A percentile compares a stretch with the other conserved stretches of the same genome.
These are phyloP conservation scores for Ypsolopha sequella DNA, from an alignment of 2,888 invertebrate genomes.

Conservation along the genomic window DNA sequence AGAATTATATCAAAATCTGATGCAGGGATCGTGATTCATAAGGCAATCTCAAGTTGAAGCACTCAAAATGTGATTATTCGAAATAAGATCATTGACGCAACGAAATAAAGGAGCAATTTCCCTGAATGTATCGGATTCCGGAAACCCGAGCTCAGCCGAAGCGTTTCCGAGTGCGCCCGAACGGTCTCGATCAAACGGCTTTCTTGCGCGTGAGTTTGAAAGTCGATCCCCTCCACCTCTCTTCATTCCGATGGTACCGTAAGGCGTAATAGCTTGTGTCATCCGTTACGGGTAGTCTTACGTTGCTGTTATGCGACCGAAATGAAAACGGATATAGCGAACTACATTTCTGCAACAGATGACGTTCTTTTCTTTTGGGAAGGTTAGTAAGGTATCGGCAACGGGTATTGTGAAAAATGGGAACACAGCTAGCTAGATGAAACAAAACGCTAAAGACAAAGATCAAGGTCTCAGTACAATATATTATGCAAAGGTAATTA, in stretches of 20 bases:
- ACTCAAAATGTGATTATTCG: background rate
- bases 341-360: background rate
- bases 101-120: constrained; percentile 15
- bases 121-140: constrained; percentile 5
- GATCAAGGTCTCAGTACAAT: background rate
- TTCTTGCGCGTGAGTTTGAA: constrained; percentile 51
- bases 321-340: constrained; percentile 25
- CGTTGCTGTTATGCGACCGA: constrained; percentile 49
- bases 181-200: constrained; percentile 22
- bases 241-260: constrained; percentile 13
- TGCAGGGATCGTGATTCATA: no score
- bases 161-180: constrained; percentile 16
- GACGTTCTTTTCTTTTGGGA: background rate
- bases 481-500: background rate
- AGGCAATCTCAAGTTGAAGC: background rate
- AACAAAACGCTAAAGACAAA: background rate
- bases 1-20: no score
- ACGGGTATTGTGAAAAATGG: background rate
- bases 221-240: constrained; percentile 25
- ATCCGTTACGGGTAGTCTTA: constrained; percentile 58
- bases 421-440: background rate
- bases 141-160: constrained; percentile 29
- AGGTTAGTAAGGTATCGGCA: background rate
- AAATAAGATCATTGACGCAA: constrained; percentile 17
- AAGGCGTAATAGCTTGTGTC: constrained; percentile 66